phyloP scores from a whole-genome alignment of 2,113 vertebrate species.

The Serinus canaria region DNA sequence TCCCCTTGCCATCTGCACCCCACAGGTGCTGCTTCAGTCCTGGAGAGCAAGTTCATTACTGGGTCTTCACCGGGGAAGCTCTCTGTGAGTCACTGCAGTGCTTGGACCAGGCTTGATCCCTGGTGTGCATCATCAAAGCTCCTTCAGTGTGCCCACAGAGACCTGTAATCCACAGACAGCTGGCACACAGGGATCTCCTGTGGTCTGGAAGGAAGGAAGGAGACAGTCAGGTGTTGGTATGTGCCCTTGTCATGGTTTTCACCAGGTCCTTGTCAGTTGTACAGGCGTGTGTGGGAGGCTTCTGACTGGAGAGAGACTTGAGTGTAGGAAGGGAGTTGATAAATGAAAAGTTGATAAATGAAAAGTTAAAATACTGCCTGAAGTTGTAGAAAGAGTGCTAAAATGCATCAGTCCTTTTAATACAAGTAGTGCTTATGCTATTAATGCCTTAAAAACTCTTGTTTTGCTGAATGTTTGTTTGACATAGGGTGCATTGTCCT shows the following conservation, averaged over 20 bases:
- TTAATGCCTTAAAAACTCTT: background rate
- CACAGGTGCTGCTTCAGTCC: background rate
- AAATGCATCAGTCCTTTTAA: background rate
- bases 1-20: background rate
- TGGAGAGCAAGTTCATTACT: background rate
- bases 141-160: background rate
- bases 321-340: background rate
- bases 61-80: background rate
- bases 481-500: background rate
- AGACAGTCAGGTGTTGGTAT: background rate
- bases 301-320: background rate
- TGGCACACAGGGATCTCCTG: background rate
- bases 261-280: background rate
- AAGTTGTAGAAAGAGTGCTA: background rate
- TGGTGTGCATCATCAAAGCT: background rate
- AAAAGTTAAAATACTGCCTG: background rate
- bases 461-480: background rate
- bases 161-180: background rate
- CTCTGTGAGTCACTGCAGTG: background rate
- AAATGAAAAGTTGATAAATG: background rate
- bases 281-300: background rate
- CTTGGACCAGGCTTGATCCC: background rate
- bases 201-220: background rate
- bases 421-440: background rate
- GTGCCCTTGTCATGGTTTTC: background rate